Conservation (phyloP, 2,888 invertebrate genomes). For the Lochmaea capreae region DNA sequence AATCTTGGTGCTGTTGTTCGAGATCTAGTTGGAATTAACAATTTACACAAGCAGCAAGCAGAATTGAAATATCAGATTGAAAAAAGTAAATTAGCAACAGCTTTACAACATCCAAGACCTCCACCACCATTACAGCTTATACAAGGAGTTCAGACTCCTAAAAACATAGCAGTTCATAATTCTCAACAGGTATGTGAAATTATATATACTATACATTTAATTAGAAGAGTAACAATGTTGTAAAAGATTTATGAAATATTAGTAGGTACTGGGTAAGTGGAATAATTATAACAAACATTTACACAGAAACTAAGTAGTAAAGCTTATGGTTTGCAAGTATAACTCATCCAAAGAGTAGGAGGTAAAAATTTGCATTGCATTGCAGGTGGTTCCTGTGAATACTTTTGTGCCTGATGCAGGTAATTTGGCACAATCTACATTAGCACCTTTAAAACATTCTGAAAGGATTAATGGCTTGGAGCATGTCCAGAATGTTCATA, state of each 20-base stretch:
- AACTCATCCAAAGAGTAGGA: no score
- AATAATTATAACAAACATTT: background rate
- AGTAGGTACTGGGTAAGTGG: background rate
- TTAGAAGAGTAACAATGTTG: background rate
- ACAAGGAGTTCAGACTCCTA: background rate
- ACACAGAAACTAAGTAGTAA: no score
- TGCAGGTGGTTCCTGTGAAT: background rate
- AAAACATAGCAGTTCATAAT: background rate
- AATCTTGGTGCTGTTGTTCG: constrained; percentile 52
- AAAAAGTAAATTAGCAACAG: background rate
- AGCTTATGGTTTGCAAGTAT: no score
- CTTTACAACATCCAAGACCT: background rate
- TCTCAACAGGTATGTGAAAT: background rate
- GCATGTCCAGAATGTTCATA: background rate
- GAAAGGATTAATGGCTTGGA: background rate
- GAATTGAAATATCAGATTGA: constrained; percentile 11
- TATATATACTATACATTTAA: background rate
- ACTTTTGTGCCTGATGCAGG: background rate
- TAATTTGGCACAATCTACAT: background rate
- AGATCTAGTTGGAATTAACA: constrained; percentile 43
- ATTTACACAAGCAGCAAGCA: constrained; percentile 26
- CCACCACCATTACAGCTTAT: constrained; percentile 14
- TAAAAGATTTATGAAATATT: background rate
- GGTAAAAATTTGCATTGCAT: background rate
- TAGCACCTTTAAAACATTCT: background rate